A percentile compares a stretch with the other conserved stretches of the same genome.
phyloP scores from a whole-genome alignment of 2,797 vertebrate genomes.

The Melanotaenia maccullochi region DNA sequence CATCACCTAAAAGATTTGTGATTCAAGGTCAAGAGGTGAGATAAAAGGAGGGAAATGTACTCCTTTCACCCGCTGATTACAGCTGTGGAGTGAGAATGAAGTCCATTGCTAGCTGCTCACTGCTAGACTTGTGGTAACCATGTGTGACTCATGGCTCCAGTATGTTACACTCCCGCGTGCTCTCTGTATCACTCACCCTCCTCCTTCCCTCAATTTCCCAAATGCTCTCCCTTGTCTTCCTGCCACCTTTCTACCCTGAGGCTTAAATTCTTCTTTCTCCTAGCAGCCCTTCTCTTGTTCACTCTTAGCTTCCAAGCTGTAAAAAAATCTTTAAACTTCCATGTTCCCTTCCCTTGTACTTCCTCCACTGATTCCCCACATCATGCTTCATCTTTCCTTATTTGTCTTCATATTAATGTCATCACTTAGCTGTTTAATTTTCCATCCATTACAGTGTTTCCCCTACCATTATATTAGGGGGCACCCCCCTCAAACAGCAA shows the following conservation, averaged over 20 bases:
- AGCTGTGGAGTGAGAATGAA: slow-evolving; percentile 8
- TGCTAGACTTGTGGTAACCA: slow-evolving; percentile 56
- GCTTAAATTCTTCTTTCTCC: slow-evolving; percentile 2
- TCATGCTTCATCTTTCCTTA: not conserved
- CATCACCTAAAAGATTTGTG: not conserved
- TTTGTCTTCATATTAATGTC: slow-evolving; percentile 8
- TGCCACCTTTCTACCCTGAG: slow-evolving; percentile 17
- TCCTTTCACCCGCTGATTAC: not conserved
- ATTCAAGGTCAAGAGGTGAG: not conserved
- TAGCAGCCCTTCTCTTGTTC: not conserved
- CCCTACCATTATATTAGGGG: no score
- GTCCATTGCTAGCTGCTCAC: slow-evolving; percentile 39
- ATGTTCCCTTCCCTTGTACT: not conserved
- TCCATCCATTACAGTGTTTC: not conserved
- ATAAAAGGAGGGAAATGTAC: not conserved
- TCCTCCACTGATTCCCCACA: not conserved
- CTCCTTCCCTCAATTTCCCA: slow-evolving; percentile 48
- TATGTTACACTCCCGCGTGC: slow-evolving; percentile 71
- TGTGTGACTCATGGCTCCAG: slow-evolving; percentile 74
- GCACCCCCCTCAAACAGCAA: no score
- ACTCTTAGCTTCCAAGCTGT: not conserved
- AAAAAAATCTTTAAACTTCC: not conserved
- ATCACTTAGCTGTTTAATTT: not conserved
- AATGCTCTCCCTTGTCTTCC: slow-evolving; percentile 20
- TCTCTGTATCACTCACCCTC: slow-evolving; percentile 35